Conservation (phyloP, 1,140 invertebrate species). For the Penaeus indicus region DNA sequence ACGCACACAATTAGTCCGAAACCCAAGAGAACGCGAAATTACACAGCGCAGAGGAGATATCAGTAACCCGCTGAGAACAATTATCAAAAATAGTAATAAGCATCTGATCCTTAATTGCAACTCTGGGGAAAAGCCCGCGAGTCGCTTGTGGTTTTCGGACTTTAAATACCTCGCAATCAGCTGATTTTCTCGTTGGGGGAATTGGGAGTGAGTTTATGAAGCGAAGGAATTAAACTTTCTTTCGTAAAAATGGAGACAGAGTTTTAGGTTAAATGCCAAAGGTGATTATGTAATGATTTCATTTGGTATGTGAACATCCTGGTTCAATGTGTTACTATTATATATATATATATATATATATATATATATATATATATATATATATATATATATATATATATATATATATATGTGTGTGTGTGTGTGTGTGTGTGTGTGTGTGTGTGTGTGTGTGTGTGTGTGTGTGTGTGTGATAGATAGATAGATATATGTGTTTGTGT, state of each 20-base stretch:
- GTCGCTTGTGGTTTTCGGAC: no score
- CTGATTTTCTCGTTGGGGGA: no score
- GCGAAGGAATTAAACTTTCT: no score
- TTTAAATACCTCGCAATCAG: no score
- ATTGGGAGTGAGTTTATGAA: no score
- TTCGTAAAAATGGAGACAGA: no score
- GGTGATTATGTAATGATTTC: neutral
- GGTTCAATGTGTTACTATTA: neutral
- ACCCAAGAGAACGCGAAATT: neutral
- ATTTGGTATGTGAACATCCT: neutral
- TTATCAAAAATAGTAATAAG: no score
- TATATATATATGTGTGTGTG: constrained; percentile 20
- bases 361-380: constrained; percentile 23
- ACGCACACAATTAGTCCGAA: neutral
- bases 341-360: constrained; percentile 30
- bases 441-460: neutral
- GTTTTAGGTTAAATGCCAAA: no score
- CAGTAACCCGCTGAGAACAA: neutral
- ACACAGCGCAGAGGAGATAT: neutral
- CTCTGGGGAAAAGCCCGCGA: no score
- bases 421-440: constrained; percentile 6
- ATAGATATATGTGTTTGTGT: no score
- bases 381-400: constrained; percentile 16
- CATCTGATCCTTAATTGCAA: no score
- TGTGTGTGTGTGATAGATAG: neutral